Evolutionary conservation across 2,888 invertebrate species (phyloP), one percentile per base, ranked within the genome.

Genomic region (Melipona bicolor): DNA sequence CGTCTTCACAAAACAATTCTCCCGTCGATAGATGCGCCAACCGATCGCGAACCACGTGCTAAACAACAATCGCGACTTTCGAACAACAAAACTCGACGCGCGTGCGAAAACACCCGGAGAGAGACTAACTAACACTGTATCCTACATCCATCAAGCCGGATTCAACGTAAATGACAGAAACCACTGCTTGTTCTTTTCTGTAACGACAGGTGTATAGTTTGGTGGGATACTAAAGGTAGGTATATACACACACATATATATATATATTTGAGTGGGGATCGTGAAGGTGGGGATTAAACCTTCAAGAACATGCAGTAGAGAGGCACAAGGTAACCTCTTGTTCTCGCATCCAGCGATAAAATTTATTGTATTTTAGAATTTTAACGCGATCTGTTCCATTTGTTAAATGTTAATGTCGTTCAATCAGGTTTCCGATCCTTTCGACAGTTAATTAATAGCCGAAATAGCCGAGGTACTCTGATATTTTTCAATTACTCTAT

Each of bases 201-300:
- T 86, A 89, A 89, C 87, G 86, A 87, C 89, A 89, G 88, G 87
- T 89, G 88, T 84, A 75, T 81, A 56, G 59, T 36, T 36, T 73
- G 61, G 81, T 83, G 86, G 86, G 71, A 81, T 84, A 85, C 73
- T 67, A 36, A 79, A 54, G 50, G 65, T 75, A 43, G 9, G 9
- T 43, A 43, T 43, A 43, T 2, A 43, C 9, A 43, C 9, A 2
- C 9, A 3, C 2, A 11, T 11, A 9, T 9, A 36, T 9, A 9
- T 9, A 36, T 36, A 68, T 62, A 54, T 43, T 43, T 64, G 68
- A 79, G 85, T 83, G 85, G 88, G 81, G 79, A 86, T 56, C n/a
- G 43, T 52, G 78, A 81, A 84, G 84, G 88, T 89, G 88, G 88
- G 87, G 88, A 65, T 52, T 69, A 61, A 81, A 76, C 87, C 87